Percentiles rank a stretch among this genome's conserved stretches.
Conservation (phyloP, 2,888 invertebrate genomes). For the Platycnemis pennipes region DNA sequence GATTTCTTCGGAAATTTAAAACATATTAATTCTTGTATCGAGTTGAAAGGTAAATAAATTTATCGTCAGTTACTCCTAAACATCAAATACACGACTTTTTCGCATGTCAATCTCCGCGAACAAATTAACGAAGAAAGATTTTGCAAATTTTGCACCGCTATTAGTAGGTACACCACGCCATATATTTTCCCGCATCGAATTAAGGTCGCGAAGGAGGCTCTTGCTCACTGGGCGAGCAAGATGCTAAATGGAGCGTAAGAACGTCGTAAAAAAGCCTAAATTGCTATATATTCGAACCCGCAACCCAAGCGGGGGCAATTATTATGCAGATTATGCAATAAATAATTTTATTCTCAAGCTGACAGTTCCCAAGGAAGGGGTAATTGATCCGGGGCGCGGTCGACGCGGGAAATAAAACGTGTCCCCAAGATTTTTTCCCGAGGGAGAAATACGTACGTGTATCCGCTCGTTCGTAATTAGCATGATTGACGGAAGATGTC, state of each 20-base stretch:
- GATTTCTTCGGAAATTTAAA: no score
- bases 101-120: not conserved
- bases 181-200: not conserved
- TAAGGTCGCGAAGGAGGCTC: not conserved
- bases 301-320: not conserved
- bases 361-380: not conserved
- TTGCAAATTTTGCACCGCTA: not conserved
- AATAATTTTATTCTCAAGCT: not conserved
- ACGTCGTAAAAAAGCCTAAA: not conserved
- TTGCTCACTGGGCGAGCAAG: not conserved
- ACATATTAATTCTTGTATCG: no score
- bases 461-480: not conserved
- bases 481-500: no score
- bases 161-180: not conserved
- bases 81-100: not conserved
- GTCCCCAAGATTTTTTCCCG: not conserved
- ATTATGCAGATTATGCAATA: not conserved
- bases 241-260: constrained; percentile 7
- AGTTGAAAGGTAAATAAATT: no score
- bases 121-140: not conserved
- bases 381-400: not conserved
- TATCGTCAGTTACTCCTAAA: not conserved
- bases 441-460: not conserved
- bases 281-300: not conserved
- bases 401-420: not conserved